Evolutionary conservation across 2,888 invertebrate species (phyloP), one percentile per base, ranked within the genome.

Genomic region (Leptura quadrifasciata): DNA sequence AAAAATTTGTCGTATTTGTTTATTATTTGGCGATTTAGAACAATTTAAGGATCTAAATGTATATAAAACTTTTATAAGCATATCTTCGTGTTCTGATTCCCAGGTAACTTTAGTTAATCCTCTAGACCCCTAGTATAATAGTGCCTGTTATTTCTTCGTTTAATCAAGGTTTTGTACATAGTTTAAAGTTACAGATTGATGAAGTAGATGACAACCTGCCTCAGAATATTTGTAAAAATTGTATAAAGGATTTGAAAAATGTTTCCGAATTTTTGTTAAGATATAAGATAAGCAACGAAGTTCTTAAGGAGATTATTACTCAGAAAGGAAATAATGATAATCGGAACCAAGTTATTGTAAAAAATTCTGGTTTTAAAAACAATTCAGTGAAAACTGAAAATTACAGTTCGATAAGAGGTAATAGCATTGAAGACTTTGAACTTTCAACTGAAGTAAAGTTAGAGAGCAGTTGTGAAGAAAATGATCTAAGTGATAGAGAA

Each of bases 1-100:
- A 47, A 27, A 68, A 55, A 78, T 80, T 58, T 80, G 80, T 54
- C 73, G 80, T 39, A 52, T 80, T 5, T 80, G 80, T 77, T 65
- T 80, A 31, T 57, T 69, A 10, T 20, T 76, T 8, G 67, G 75
- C n/a, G 68, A 72, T 31, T 69, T 72, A 57, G 39, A 77, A 67
- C 57, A 55, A 8, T 65, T 75, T 6, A 64, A 63, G 39, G 27
- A 76, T 61, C 12, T 47, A 24, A 61, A 77, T 17, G 47, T 63
- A 6, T 47, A 47, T 47, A 47, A 12, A 6, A n/a, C n/a, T 47
- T 47, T 47, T n/a, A 47, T 47, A 47, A 47, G 3, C 5, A 47
- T 47, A 47, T 15, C 47, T 47, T n/a, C 47, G 15, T 12, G n/a
- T 47, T 47, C n/a, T 6, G 5, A 47, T 47, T 47, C n/a, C 1